A percentile compares a stretch with the other conserved stretches of the same genome.
phyloP scores from a whole-genome alignment of 1,140 invertebrate species.

The Euwallacea fornicatus region DNA sequence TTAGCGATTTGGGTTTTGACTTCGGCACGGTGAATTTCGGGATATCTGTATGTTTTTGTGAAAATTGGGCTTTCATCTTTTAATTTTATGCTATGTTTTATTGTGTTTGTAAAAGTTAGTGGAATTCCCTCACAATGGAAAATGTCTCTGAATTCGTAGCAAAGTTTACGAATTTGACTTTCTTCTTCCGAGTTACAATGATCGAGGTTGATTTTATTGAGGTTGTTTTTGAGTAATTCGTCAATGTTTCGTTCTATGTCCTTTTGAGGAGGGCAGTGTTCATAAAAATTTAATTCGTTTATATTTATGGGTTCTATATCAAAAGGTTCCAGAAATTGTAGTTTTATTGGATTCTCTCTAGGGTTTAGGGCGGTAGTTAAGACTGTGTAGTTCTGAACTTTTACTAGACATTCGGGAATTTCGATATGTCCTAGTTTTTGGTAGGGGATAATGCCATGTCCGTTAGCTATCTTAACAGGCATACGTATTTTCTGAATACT shows the following conservation, averaged over 20 bases:
- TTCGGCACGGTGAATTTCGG: constrained; percentile 31
- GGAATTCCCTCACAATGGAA: constrained; percentile 32
- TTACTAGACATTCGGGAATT: constrained; percentile 33
- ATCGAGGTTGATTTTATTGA: constrained; percentile 26
- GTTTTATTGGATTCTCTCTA: constrained; percentile 26
- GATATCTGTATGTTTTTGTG: constrained; percentile 35
- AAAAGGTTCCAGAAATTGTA: constrained; percentile 23
- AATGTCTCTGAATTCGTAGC: constrained; percentile 33
- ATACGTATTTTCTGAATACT: constrained; percentile 10
- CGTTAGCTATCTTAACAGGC: too few relatives aligned
- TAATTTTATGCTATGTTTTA: constrained; percentile 36
- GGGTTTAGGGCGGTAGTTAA: constrained; percentile 25
- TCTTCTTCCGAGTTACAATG: background rate
- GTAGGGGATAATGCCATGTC: constrained; percentile 19
- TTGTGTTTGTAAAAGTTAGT: constrained; percentile 34
- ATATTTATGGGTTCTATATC: constrained; percentile 23
- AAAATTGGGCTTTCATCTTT: constrained; percentile 24
- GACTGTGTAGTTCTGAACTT: constrained; percentile 22
- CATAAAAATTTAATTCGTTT: constrained; percentile 25
- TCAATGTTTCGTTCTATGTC: constrained; percentile 11
- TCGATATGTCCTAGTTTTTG: constrained; percentile 26
- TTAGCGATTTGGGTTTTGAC: constrained; percentile 29
- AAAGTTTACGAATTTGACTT: constrained; percentile 28
- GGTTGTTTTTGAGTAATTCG: constrained; percentile 23
- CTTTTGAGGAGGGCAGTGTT: constrained; percentile 12